Evolutionary conservation across 2,113 vertebrate species (phyloP).

Genomic region (Philantomba maxwellii): DNA sequence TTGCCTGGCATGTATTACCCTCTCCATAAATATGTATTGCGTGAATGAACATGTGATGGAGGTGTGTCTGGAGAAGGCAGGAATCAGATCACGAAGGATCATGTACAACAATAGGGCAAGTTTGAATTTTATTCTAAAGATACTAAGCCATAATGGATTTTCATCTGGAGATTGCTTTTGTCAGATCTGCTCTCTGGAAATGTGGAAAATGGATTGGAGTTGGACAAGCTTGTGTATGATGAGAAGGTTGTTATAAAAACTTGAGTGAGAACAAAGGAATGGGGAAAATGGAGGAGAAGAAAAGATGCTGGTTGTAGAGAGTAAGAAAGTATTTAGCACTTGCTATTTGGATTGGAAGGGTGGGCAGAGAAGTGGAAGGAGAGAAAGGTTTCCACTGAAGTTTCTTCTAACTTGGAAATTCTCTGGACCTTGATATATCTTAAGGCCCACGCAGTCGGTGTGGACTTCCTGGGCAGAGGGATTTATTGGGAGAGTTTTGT

Average conservation of each 20-base stretch:
- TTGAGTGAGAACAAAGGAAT: not conserved
- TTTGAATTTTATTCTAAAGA: not conserved
- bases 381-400: not conserved
- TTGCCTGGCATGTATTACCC: not conserved
- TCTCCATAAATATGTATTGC: not conserved
- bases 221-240: not conserved
- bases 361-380: not conserved
- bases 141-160: not conserved
- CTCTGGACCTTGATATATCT: not conserved
- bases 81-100: not conserved
- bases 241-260: not conserved
- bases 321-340: not conserved
- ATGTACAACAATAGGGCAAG: not conserved
- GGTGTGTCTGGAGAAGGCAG: not conserved
- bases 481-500: not conserved
- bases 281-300: not conserved
- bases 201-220: not conserved
- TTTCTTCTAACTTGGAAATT: not conserved
- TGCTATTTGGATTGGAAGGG: not conserved
- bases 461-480: not conserved
- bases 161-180: not conserved
- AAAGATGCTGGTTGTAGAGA: not conserved
- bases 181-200: not conserved
- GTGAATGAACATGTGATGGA: not conserved
- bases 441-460: not conserved